These are phyloP conservation scores for Julus scanicus DNA, from an alignment of 2,888 invertebrate genomes.

Conservation along the genomic window DNA sequence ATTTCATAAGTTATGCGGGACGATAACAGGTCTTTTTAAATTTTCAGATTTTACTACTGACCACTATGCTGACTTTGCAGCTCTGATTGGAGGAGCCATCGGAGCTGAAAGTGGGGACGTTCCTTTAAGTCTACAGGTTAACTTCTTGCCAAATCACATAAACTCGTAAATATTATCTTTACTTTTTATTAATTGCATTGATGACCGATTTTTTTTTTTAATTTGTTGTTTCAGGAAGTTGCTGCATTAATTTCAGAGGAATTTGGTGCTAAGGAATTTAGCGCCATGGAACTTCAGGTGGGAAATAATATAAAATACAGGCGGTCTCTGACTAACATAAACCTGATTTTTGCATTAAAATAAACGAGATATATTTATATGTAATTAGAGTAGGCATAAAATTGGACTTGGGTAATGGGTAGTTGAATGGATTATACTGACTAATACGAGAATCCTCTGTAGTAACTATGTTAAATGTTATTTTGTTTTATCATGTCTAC, in stretches of 20 bases:
- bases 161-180: too few species aligned
- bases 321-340: too few species aligned
- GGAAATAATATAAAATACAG: not conserved
- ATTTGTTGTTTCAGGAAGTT: constrained; percentile 13
- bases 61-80: constrained; percentile 46
- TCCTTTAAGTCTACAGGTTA: constrained; percentile 41
- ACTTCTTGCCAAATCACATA: not conserved
- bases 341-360: too few species aligned
- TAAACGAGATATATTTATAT: too few species aligned
- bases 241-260: constrained; percentile 43
- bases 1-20: not conserved
- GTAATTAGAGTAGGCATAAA: too few species aligned
- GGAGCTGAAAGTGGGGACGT: constrained; percentile 53
- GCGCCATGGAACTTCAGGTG: constrained; percentile 23
- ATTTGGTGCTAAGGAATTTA: constrained; percentile 31
- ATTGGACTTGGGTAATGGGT: too few species aligned
- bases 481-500: too few species aligned
- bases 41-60: constrained; percentile 14
- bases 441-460: too few species aligned
- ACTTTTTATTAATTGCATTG: not conserved
- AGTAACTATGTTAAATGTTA: too few species aligned
- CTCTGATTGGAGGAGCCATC: not conserved
- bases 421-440: too few species aligned
- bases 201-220: not conserved
- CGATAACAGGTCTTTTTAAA: not conserved